Conservation (phyloP, 2,888 invertebrate genomes). For the Lochmaea crataegi region DNA sequence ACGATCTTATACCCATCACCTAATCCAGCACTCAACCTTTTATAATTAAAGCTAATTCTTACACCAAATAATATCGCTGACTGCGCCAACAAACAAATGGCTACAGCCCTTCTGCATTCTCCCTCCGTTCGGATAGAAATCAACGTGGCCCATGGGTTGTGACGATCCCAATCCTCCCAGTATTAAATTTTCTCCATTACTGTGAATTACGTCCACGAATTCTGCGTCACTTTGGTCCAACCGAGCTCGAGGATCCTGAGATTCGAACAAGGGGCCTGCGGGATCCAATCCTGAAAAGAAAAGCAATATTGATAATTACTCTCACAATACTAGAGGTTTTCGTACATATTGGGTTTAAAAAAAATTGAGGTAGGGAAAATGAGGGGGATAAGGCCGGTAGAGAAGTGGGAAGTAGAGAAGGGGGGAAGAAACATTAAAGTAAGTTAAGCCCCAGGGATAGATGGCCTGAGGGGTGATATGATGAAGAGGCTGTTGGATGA, state of each 20-base stretch:
- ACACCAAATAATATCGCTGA: slow-evolving; percentile 90
- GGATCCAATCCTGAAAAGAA: slow-evolving; percentile 80
- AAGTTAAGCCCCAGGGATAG: no score
- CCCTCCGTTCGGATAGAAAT: slow-evolving; percentile 93
- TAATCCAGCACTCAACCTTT: neutral
- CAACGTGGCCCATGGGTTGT: slow-evolving; percentile 92
- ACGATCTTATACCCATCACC: no score
- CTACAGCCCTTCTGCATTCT: slow-evolving; percentile 92
- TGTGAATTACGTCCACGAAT: slow-evolving; percentile 94
- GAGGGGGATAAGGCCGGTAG: no score
- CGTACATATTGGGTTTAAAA: neutral
- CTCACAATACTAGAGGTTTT: neutral
- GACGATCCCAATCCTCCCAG: slow-evolving; percentile 86
- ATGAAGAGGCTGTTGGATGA: no score
- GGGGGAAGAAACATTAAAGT: no score
- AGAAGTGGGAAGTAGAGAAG: no score
- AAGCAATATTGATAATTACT: neutral
- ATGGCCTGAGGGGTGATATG: no score
- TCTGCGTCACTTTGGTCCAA: slow-evolving; percentile 86
- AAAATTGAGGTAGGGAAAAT: no score
- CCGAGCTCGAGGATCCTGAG: slow-evolving; percentile 86
- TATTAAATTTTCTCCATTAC: slow-evolving; percentile 92
- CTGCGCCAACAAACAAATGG: slow-evolving; percentile 91
- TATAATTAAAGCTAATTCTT: slow-evolving; percentile 58
- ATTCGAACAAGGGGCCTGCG: slow-evolving; percentile 91